Base-by-base conservation (phyloP, 1,140 invertebrate genomes). In the Zaprionus inermis region DNA sequence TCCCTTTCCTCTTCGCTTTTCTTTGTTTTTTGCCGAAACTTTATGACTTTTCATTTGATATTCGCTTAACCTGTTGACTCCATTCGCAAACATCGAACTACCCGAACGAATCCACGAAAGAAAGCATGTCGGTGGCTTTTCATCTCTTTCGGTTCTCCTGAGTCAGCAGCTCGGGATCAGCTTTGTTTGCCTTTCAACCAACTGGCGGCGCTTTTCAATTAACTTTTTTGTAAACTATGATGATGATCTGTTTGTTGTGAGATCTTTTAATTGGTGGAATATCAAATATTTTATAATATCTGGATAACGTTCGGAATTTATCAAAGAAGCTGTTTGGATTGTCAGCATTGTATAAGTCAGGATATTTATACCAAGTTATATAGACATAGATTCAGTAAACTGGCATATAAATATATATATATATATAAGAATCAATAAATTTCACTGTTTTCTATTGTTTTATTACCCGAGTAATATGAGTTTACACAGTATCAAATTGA, bases 1-100 rank as follows among this genome's bases (percentile, higher is more conserved):
- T 18, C 18, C n/a, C 5, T 18, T 34, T 16, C 5, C 55, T 56
- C 65, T 69, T 61, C 63, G 22, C 71, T 64, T 41, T 16, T 60
- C 36, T 72, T 72, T 67, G 57, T 24, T 34, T 63, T 63, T 49
- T 12, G 44, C 71, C 56, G 56, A 81, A 71, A 41, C 57, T 72
- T 49, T 65, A 64, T 18, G 56, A 56, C 51, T 69, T 69, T 69
- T 69, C 65, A 61, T 69, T 69, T 46, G 22, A 5, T 46, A 72
- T 65, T 51, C 63, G 20, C 56, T 64, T 67, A 79, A 66, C 68
- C 63, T 68, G 73, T 68, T 79, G 73, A 73, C 73, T 58, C 41
- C 12, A 30, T 22, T 32, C 16, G 44, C 34, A 54, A 71, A 67
- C 12, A 63, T 44, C 28, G 12, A 5, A 30, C 18, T 20, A 20